Evolutionary conservation across 2,888 invertebrate genomes (phyloP), one percentile per base, ranked within the genome.

Genomic region (Eupithecia inturbata): DNA sequence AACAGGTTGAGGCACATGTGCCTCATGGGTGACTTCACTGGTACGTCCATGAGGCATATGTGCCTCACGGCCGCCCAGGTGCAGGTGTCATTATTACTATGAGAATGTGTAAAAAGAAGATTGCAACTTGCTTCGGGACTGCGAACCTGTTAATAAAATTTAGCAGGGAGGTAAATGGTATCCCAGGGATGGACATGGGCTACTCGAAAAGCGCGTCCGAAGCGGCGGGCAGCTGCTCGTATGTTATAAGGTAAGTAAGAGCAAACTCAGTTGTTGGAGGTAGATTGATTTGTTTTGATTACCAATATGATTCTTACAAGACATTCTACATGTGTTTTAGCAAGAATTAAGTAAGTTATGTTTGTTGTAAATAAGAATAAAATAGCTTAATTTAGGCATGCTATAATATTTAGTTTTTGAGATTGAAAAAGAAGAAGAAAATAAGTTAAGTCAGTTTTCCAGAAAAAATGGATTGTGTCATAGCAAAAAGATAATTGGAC

Each of bases 221-320:
- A n/a, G n/a, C n/a, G n/a, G n/a, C n/a, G n/a, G n/a, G n/a, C n/a
- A n/a, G n/a, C n/a, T n/a, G n/a, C n/a, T n/a, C n/a, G n/a, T n/a
- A n/a, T 16, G 6, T 19, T 45, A 45, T 14, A n/a, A 41, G 5
- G 10, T 39, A 41, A 41, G 41, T 41, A 41, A 41, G 39, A 41
- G 41, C 5, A 1, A 41, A 41, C 16, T 1, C 2, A 26, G 53
- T 4, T 22, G 26, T 2, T 9, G 53, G 26, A 26, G 57, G 7
- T 64, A 57, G 64, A 74, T 64, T 22, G 26, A 26, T 57, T 57
- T 57, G 26, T 19, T 63, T 63, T 68, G 71, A 71, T 71, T 74
- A 74, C 74, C 64, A 71, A 74, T 74, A 71, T 41, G 71, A 72
- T 49, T 68, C 68, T 49, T 53, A 39, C 45, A 49, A 62, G 62